A percentile compares a stretch with the other conserved stretches of the same genome.
phyloP scores from a whole-genome alignment of 1,140 invertebrate genomes.

The Elysia chlorotica region DNA sequence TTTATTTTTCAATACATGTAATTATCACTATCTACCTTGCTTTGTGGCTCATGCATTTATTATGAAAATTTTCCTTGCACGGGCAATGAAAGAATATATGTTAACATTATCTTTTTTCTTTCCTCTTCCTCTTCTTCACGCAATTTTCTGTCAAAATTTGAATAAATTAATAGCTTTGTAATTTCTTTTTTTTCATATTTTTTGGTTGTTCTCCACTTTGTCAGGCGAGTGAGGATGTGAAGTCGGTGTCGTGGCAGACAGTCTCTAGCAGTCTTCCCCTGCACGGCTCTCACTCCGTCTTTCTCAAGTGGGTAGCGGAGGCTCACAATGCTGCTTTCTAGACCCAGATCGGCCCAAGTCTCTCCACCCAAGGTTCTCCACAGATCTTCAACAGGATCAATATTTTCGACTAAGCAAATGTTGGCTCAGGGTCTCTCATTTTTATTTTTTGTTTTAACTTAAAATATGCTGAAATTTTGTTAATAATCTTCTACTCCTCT shows the following conservation, averaged over 20 bases:
- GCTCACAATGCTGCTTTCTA: slow-evolving; percentile 45
- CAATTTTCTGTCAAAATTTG: not conserved
- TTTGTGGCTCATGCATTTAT: too few species aligned
- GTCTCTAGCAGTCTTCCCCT: slow-evolving; percentile 32
- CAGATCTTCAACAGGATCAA: too few species aligned
- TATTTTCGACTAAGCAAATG: too few species aligned
- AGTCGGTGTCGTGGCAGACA: slow-evolving; percentile 39
- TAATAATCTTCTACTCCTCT: too few species aligned
- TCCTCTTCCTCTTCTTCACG: not conserved
- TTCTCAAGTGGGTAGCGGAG: slow-evolving; percentile 42
- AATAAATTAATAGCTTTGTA: not conserved
- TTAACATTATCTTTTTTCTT: not conserved
- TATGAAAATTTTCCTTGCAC: not conserved
- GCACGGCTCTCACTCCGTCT: slow-evolving; percentile 42
- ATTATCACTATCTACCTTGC: too few species aligned
- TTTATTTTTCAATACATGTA: too few species aligned
- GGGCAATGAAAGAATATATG: not conserved
- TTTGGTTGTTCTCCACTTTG: too few species aligned
- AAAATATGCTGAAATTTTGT: too few species aligned
- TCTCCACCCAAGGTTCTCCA: too few species aligned
- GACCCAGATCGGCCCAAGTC: too few species aligned
- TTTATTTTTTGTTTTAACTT: too few species aligned
- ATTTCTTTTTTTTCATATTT: not conserved
- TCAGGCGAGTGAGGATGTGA: slow-evolving; percentile 38
- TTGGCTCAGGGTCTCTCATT: too few species aligned